Evolutionary conservation across 2,113 vertebrate species (phyloP).

Genomic region (Piaya cayana): DNA sequence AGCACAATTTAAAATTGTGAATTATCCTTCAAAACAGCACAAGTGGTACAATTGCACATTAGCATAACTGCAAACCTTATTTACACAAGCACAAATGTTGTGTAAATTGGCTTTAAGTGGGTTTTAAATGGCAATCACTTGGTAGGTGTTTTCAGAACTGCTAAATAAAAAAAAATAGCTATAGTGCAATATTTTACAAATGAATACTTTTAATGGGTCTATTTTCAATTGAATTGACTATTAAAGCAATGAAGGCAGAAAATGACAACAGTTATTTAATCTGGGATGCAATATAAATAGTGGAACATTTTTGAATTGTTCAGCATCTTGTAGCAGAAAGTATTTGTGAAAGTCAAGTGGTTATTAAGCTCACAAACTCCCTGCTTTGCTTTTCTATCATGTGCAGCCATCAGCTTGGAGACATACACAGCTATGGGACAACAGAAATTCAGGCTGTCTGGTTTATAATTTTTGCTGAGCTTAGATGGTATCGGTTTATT

Average conservation of each 20-base stretch:
- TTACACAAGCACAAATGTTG: slow-evolving; percentile 48
- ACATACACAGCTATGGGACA: not conserved
- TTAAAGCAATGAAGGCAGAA: slow-evolving; percentile 54
- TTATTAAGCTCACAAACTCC: slow-evolving; percentile 44
- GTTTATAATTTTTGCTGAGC: not conserved
- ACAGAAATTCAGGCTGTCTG: not conserved
- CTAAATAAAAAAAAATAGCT: slow-evolving; percentile 37
- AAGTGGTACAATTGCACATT: slow-evolving; percentile 59
- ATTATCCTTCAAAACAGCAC: slow-evolving; percentile 64
- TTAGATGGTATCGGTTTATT: not conserved
- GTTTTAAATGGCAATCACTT: slow-evolving; percentile 52
- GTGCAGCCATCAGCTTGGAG: not conserved
- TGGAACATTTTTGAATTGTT: slow-evolving; percentile 62
- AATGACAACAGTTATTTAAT: slow-evolving; percentile 62
- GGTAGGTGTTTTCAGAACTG: slow-evolving; percentile 51
- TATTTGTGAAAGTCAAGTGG: slow-evolving; percentile 65
- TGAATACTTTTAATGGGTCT: slow-evolving; percentile 37
- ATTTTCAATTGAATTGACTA: slow-evolving; percentile 54
- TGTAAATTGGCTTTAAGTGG: slow-evolving; percentile 52
- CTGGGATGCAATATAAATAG: slow-evolving; percentile 66
- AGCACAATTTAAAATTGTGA: slow-evolving; percentile 56
- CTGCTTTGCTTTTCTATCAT: not conserved
- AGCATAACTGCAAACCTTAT: slow-evolving; percentile 47
- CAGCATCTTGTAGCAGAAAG: slow-evolving; percentile 68
- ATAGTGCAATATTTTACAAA: slow-evolving; percentile 39